Evolutionary conservation across 1,140 invertebrate species (phyloP).

Genomic region (Drosophila nigromelanica): DNA sequence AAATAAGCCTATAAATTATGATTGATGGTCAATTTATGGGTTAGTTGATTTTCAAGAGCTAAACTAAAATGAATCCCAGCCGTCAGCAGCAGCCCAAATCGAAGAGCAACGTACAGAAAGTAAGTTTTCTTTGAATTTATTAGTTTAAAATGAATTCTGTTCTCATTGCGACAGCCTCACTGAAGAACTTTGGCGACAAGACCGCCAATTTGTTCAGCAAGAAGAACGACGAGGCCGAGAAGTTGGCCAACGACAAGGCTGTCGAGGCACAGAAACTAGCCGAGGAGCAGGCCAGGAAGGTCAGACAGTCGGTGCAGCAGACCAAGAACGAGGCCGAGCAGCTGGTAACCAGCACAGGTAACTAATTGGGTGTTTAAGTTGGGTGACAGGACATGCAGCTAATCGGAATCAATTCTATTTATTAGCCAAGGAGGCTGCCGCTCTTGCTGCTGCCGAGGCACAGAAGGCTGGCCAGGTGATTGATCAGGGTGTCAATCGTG

Average conservation of each 20-base stretch:
- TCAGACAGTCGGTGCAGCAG: constrained; percentile 85
- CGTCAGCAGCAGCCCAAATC: constrained; percentile 37
- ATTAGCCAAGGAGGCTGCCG: constrained; percentile 79
- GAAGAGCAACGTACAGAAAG: constrained; percentile 50
- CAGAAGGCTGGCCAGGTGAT: constrained; percentile 78
- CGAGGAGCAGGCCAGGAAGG: constrained; percentile 86
- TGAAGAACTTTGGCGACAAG: constrained; percentile 87
- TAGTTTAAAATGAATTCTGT: constrained; percentile 3
- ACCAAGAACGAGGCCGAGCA: constrained; percentile 85
- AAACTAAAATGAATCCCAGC: constrained; percentile 61
- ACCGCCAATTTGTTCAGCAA: constrained; percentile 86
- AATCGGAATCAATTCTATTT: no score
- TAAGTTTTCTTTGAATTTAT: background rate
- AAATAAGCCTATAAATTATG: constrained; percentile 63
- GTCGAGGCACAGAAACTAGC: constrained; percentile 85
- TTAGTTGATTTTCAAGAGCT: constrained; percentile 57
- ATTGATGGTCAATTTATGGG: constrained; percentile 22
- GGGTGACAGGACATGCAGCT: background rate
- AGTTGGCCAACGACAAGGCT: constrained; percentile 86
- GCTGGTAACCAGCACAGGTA: constrained; percentile 84
- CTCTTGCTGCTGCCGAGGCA: constrained; percentile 73
- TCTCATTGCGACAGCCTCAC: constrained; percentile 84
- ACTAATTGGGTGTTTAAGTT: constrained; percentile 2
- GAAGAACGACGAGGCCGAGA: constrained; percentile 87
- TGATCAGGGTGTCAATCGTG: constrained; percentile 69